Percentiles rank a stretch among this genome's conserved stretches.
phyloP scores from a whole-genome alignment of 2,888 invertebrate genomes.

The Trissoscelio sp. region DNA sequence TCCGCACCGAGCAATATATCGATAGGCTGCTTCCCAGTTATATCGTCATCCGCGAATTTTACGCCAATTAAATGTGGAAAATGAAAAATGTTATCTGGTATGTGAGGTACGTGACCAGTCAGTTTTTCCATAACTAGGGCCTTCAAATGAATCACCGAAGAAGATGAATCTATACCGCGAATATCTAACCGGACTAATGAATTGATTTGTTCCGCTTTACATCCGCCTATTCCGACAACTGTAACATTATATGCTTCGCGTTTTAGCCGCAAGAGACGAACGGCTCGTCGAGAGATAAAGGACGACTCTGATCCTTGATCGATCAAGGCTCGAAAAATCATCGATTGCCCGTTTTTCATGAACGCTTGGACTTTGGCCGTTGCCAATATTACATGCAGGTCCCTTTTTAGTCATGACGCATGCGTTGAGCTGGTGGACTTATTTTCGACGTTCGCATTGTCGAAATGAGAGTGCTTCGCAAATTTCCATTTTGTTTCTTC shows the following conservation, averaged over 20 bases:
- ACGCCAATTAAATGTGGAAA: background rate
- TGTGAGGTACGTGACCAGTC: conserved; percentile 8
- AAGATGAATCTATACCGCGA: background rate
- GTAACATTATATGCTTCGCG: background rate
- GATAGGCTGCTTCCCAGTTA: background rate
- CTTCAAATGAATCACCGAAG: background rate
- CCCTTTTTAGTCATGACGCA: background rate
- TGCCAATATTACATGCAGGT: conserved; percentile 1
- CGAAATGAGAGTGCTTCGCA: too few relatives aligned
- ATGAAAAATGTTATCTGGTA: background rate
- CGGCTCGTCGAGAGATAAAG: too few relatives aligned
- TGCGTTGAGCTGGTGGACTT: too few relatives aligned
- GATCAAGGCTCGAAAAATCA: conserved; percentile 1
- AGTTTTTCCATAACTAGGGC: conserved; percentile 7
- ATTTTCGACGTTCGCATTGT: too few relatives aligned
- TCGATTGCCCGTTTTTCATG: background rate
- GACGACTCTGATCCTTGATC: too few relatives aligned
- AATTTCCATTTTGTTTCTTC: background rate
- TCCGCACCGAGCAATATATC: background rate
- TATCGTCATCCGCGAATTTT: background rate
- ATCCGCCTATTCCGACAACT: conserved; percentile 20
- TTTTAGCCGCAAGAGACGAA: background rate
- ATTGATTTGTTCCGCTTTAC: conserved; percentile 4
- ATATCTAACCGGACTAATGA: background rate
- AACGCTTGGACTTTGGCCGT: conserved; percentile 5